Evolutionary conservation across 2,797 vertebrate species (phyloP).

Genomic region (Neostethus bicornis): DNA sequence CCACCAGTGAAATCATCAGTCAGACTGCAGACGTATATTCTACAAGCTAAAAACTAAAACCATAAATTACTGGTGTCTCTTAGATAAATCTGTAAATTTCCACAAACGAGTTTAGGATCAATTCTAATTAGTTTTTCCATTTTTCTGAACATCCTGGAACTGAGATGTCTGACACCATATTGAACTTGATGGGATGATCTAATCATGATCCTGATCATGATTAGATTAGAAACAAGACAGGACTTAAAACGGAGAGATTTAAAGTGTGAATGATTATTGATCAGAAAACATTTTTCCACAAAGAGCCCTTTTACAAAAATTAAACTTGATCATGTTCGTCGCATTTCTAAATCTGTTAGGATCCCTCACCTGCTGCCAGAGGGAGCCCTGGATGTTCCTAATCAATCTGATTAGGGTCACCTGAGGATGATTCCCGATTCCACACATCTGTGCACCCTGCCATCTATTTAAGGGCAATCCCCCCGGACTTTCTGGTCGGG

Average conservation of each 20-base stretch:
- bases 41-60: constrained; percentile 35
- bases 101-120: constrained; percentile 73
- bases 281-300: constrained; percentile 38
- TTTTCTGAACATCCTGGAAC: constrained; percentile 41
- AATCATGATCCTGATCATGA: constrained; percentile 64
- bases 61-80: no score
- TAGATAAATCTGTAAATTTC: constrained; percentile 73
- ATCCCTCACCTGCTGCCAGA: no score
- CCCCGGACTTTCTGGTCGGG: no score
- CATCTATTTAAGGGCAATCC: no score
- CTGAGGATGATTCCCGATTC: no score
- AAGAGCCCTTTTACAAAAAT: constrained; percentile 4
- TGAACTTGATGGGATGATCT: constrained; percentile 50
- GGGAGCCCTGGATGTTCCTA: no score
- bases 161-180: constrained; percentile 52
- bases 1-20: constrained; percentile 41
- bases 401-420: no score
- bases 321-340: no score
- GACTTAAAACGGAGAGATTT: constrained; percentile 19
- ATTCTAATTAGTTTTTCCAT: constrained; percentile 75
- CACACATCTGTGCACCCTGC: no score
- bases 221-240: constrained; percentile 45
- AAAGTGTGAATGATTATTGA: constrained; percentile 27
- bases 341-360: no score
- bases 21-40: constrained; percentile 15